These are phyloP conservation scores for Crocuta crocuta DNA, from an alignment of 2,113 vertebrate species.

Conservation along the genomic window DNA sequence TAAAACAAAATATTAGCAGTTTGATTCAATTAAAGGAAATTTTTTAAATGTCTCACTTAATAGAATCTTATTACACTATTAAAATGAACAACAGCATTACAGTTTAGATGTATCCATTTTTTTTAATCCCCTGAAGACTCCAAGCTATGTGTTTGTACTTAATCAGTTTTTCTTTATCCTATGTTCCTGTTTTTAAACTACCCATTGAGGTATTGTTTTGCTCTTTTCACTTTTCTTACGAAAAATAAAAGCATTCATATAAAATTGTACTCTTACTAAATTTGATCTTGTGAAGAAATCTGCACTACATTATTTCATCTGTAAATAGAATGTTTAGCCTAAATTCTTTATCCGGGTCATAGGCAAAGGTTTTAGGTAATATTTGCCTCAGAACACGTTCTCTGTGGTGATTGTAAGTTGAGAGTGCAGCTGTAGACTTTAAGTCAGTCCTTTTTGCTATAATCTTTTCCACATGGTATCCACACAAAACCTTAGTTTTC, in stretches of 20 bases:
- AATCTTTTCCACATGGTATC: slow-evolving; percentile 45
- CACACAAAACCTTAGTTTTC: slow-evolving; percentile 50
- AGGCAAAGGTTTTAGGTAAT: not conserved
- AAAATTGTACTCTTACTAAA: not conserved
- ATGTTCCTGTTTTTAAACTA: not conserved
- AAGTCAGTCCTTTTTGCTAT: slow-evolving; percentile 11
- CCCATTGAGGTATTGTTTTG: not conserved
- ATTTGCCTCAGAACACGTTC: not conserved
- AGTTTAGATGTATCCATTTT: not conserved
- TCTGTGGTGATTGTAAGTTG: not conserved
- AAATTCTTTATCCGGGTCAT: not conserved
- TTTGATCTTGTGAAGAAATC: not conserved
- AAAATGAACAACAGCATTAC: not conserved
- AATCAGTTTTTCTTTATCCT: not conserved
- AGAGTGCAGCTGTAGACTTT: not conserved
- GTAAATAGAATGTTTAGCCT: not conserved
- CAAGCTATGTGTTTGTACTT: not conserved
- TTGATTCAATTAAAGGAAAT: not conserved
- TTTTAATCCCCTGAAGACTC: not conserved
- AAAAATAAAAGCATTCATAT: not conserved
- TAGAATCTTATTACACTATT: not conserved
- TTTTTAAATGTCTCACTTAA: not conserved
- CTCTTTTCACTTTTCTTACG: not conserved
- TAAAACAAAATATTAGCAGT: not conserved
- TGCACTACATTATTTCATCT: not conserved